Conservation (phyloP, 2,888 invertebrate genomes). For the Catocala fraxini region DNA sequence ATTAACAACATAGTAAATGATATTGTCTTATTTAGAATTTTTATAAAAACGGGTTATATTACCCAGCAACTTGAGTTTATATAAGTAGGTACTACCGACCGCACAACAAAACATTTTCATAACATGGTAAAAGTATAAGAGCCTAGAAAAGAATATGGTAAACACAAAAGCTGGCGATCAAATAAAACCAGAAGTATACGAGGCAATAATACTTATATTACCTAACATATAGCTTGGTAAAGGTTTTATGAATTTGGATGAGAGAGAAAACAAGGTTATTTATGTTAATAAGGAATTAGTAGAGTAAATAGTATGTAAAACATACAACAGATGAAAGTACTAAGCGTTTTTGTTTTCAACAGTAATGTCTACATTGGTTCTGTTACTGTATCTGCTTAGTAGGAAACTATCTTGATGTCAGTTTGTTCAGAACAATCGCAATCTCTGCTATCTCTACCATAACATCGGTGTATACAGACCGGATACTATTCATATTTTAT, state of each 20-base stretch:
- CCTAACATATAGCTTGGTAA: constrained; percentile 6
- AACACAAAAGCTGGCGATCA: constrained; percentile 10
- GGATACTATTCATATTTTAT: constrained; percentile 8
- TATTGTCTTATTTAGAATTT: no score
- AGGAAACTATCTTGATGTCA: constrained; percentile 45
- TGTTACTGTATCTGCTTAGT: constrained; percentile 27
- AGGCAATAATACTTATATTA: constrained; percentile 15
- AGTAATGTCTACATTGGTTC: constrained; percentile 33
- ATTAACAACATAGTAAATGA: no score
- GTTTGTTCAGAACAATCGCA: constrained; percentile 43
- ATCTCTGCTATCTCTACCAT: constrained; percentile 34
- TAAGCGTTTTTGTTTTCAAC: constrained; percentile 10
- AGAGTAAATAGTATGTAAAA: neutral
- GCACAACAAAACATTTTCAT: constrained; percentile 12
- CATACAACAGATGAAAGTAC: neutral
- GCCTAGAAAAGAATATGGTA: constrained; percentile 2
- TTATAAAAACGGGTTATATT: no score
- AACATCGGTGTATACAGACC: constrained; percentile 16
- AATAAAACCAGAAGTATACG: constrained; percentile 10
- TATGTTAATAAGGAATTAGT: neutral
- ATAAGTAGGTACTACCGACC: neutral
- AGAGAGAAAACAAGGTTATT: neutral
- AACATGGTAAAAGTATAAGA: constrained; percentile 6
- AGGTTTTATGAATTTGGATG: neutral
- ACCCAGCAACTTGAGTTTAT: no score